phyloP scores from a whole-genome alignment of 2,888 invertebrate genomes.

The Leptopilina myrica region DNA sequence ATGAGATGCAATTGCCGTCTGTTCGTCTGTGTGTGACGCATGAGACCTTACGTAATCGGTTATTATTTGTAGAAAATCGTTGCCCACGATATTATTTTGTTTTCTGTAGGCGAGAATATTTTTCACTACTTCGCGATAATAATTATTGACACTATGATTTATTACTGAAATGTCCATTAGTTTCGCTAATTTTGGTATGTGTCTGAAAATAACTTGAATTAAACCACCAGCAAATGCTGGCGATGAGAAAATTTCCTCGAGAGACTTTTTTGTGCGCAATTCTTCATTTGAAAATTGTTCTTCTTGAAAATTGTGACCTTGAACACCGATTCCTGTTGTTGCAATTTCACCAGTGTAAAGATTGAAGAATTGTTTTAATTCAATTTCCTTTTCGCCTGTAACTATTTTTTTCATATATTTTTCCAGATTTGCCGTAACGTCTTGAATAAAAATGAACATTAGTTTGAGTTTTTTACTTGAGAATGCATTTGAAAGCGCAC shows the following conservation, averaged over 20 bases:
- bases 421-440: conserved; percentile 58
- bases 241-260: not conserved
- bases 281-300: not conserved
- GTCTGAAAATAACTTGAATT: conserved; percentile 44
- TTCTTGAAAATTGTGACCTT: conserved; percentile 58
- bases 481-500: conserved; percentile 53
- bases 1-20: conserved; percentile 73
- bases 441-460: conserved; percentile 59
- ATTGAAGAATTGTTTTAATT: conserved; percentile 60
- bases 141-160: conserved; percentile 55
- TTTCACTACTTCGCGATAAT: conserved; percentile 60
- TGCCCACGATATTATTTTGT: conserved; percentile 64
- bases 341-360: conserved; percentile 55
- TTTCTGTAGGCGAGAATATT: conserved; percentile 60
- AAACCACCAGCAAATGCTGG: conserved; percentile 35
- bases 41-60: conserved; percentile 65
- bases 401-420: conserved; percentile 48
- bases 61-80: conserved; percentile 78
- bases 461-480: conserved; percentile 58
- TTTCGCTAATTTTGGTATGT: conserved; percentile 51
- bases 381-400: conserved; percentile 49
- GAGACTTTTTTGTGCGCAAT: not conserved
- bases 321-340: conserved; percentile 56
- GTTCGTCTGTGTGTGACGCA: conserved; percentile 63
- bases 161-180: conserved; percentile 51